These are phyloP conservation scores for Rhinichthys klamathensis DNA, from an alignment of 2,113 vertebrate species.

Conservation along the genomic window DNA sequence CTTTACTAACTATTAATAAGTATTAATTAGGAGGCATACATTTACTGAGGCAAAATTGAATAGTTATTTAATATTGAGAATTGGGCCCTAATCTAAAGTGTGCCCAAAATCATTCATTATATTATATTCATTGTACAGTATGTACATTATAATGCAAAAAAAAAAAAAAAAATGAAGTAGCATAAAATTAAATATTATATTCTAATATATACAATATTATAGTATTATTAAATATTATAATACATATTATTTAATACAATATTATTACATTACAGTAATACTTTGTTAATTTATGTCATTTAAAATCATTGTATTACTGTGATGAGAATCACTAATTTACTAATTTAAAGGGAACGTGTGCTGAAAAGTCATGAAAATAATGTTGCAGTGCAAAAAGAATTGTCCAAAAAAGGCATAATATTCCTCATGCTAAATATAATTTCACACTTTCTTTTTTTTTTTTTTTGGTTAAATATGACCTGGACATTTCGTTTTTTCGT, in stretches of 20 bases:
- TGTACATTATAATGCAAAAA: neutral
- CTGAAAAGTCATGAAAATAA: neutral
- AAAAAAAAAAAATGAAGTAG: neutral
- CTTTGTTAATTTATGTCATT: neutral
- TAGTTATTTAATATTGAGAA: too few species aligned
- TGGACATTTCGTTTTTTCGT: constrained; percentile 42
- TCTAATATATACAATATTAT: neutral
- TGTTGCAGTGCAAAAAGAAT: too few species aligned
- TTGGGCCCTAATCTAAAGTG: too few species aligned
- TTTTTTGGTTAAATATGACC: constrained; percentile 1
- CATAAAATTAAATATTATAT: neutral
- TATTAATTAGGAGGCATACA: too few species aligned
- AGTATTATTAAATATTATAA: neutral
- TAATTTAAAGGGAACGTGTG: neutral
- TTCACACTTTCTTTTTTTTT: neutral
- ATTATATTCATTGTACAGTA: neutral
- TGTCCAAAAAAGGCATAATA: neutral
- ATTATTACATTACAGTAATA: neutral
- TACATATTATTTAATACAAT: neutral
- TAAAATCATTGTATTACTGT: neutral
- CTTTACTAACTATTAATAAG: too few species aligned
- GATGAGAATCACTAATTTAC: neutral
- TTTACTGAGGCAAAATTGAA: too few species aligned
- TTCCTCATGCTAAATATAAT: neutral
- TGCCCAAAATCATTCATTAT: neutral